Base-by-base conservation (phyloP, 2,888 invertebrate genomes). In the Pogonocherus hispidulus region DNA sequence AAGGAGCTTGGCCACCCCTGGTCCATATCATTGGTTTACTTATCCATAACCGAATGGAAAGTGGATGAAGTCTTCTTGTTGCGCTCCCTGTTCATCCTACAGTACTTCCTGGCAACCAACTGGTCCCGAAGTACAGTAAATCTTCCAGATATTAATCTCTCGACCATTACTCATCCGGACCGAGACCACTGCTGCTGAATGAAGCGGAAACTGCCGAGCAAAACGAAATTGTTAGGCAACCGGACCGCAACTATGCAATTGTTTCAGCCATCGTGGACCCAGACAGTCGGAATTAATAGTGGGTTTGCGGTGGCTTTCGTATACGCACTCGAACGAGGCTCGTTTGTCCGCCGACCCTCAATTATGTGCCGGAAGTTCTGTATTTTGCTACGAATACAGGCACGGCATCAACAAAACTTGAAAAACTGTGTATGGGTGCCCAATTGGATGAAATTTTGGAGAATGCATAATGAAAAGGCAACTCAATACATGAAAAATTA, bases 171-270 rank as follows among this genome's bases (percentile, higher is more conserved):
- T 32, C 32, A 32, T 32, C 32, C 32, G 9, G 5, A 32, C 5
- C 32, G n/a, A 6, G 32, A 32, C 32, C 32, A 11, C 32, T 11
- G 8, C 8, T 8, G 27, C 27, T 8, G 11, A 6, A 54, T 32
- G 18, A 54, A 54, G 32, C 32, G 52, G n/a, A n/a, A n/a, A 54
- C 52, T 27, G 32, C 5, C 1, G 52, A 19, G 14, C 41, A 55
- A 20, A 55, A 41, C 41, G 22, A 55, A 55, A 55, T 22, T 55
- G 37, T 41, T 32, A 37, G 37, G 55, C 37, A 37, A 41, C 55
- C 55, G 19, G 37, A 20, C 55, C 37, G 22, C 55, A 41, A 41
- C 55, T 55, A 41, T 55, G 55, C 41, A 55, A 55, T 41, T 55
- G 55, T 19, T 55, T 20, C 37, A 37, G 16, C 55, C 20, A 41